These are phyloP conservation scores for Epinephelus lanceolatus DNA, from an alignment of 2,113 vertebrate genomes.

Conservation along the genomic window DNA sequence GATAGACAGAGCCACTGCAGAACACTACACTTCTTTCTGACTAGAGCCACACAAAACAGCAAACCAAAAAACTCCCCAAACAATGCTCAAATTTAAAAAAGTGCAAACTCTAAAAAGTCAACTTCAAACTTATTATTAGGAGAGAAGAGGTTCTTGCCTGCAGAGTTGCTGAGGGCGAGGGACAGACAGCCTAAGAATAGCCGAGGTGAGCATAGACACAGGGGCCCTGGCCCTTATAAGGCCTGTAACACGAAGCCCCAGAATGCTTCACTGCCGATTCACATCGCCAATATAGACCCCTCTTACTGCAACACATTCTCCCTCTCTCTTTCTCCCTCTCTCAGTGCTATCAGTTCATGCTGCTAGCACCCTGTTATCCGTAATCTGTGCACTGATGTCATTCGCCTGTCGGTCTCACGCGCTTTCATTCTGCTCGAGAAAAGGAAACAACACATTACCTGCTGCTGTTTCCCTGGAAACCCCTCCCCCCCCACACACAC, in stretches of 20 bases:
- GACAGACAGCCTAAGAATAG: conserved; percentile 81
- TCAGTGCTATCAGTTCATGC: conserved; percentile 37
- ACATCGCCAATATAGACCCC: conserved; percentile 82
- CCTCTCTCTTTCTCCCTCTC: conserved; percentile 60
- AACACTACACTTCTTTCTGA: not conserved
- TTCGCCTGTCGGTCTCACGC: not conserved
- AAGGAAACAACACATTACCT: conserved; percentile 55
- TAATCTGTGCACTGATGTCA: conserved; percentile 39
- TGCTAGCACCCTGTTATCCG: conserved; percentile 54
- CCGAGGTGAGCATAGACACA: conserved; percentile 62
- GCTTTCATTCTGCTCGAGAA: conserved; percentile 29
- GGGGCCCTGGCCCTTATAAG: conserved; percentile 79
- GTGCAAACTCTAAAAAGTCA: conserved; percentile 28
- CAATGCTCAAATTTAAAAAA: conserved; percentile 8
- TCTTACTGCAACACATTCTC: conserved; percentile 83
- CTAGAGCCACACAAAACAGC: not conserved
- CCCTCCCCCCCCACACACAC: too few relatives aligned
- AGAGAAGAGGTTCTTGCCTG: conserved; percentile 65
- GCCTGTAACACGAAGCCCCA: conserved; percentile 81
- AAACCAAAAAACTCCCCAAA: not conserved
- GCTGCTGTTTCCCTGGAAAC: not conserved
- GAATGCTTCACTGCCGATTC: conserved; percentile 79
- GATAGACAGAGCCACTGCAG: not conserved
- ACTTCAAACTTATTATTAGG: conserved; percentile 2
- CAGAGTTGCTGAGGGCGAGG: conserved; percentile 67